Evolutionary conservation across 2,113 vertebrate genomes (phyloP), one percentile per base, ranked within the genome.

Genomic region (Pimephales promelas): DNA sequence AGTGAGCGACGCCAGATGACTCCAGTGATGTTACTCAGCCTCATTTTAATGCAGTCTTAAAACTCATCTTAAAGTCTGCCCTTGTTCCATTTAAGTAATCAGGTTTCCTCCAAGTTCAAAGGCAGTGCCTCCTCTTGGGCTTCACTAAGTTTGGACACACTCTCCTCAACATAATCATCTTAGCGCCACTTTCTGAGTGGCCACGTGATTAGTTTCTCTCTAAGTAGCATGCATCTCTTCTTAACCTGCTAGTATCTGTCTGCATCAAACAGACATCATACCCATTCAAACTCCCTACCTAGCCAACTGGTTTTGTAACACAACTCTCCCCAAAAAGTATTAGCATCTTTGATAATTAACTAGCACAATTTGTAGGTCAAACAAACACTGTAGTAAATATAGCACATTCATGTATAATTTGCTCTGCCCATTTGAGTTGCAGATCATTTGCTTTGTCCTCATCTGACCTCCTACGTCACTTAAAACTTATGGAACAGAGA

Each of bases 31-130:
- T 68, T n/a, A 71, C 76, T 80, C 81, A 81, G 71, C 79, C 74
- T 47, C 68, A 84, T 87, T 86, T 75, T 62, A 85, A 88, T 81
- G 47, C 77, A 71, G 57, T 80, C 84, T 74, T 80, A 49, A 72
- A 52, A 45, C 54, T 61, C 80, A 80, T 73, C 80, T 82, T 84
- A 36, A 10, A 20, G 49, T 28, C 36, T 76, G 76, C 72, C 83
- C 16, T 64, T 80, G 59, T 84, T 90, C 72, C 79, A 84, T 86
- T 82, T 82, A 24, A 20, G 14, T 40, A 79, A 61, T 79, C 86
- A 80, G 22, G 56, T 84, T 85, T 3, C 34, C 47, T 28, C 34
- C 28, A 24, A 26, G 75, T 71, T 68, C 68, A 59, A 57, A 47
- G 20, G 13, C 16, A 20, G 52, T 45, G 49, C 31, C 45, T 64